Percentiles rank a stretch among this genome's conserved stretches.
Conservation (phyloP, 2,888 invertebrate genomes). For the Trissolcus japonicus region DNA sequence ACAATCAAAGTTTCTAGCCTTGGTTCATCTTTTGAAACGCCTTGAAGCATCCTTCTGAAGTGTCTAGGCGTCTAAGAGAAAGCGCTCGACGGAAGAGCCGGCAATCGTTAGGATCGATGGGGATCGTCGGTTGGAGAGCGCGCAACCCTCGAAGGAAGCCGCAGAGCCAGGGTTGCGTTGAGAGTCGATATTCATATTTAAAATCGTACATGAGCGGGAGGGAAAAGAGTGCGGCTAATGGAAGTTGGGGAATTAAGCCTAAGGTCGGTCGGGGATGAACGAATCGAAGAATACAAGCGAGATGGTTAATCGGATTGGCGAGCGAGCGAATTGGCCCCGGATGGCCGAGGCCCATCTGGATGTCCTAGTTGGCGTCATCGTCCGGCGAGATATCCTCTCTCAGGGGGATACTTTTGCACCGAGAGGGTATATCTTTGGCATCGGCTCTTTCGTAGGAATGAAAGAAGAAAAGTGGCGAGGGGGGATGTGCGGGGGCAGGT, state of each 20-base stretch:
- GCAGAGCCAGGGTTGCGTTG: too few relatives aligned
- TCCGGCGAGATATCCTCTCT: background rate
- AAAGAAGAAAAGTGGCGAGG: background rate
- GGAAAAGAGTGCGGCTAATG: background rate
- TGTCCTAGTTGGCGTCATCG: constrained; percentile 19
- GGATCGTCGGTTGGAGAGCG: too few relatives aligned
- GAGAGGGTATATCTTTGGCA: constrained; percentile 39
- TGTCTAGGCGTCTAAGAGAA: too few relatives aligned
- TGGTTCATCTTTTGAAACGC: too few relatives aligned
- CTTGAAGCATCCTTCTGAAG: too few relatives aligned
- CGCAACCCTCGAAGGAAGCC: too few relatives aligned
- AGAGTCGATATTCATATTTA: too few relatives aligned
- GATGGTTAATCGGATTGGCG: constrained; percentile 25
- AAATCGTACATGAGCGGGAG: background rate
- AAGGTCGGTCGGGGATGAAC: constrained; percentile 3
- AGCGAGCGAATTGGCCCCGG: background rate
- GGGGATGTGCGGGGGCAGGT: constrained; percentile 16
- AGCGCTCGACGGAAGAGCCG: too few relatives aligned
- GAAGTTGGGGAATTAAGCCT: constrained; percentile 5
- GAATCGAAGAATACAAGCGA: constrained; percentile 24
- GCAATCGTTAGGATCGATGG: too few relatives aligned
- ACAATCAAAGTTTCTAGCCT: too few relatives aligned
- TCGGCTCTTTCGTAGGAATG: constrained; percentile 7
- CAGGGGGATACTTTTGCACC: constrained; percentile 22
- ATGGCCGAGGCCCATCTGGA: constrained; percentile 13